Conservation (phyloP, 1,140 invertebrate species). For the Ceratitis capitata region DNA sequence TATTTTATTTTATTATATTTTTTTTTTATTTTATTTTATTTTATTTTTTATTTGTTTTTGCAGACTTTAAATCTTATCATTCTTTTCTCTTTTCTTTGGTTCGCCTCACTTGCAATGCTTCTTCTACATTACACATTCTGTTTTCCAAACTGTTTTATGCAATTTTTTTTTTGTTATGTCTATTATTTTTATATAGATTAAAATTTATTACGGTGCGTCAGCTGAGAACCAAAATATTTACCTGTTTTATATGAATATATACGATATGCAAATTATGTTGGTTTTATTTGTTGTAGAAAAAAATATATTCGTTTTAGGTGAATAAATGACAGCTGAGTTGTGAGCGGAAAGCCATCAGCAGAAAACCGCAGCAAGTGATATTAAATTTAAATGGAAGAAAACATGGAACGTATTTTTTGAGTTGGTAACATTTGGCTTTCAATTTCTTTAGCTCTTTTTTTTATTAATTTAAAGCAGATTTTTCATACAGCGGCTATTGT, state of each 20-base stretch:
- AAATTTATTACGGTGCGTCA: not conserved
- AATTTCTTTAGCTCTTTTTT: too few species aligned
- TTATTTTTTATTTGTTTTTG: too few species aligned
- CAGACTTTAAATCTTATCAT: too few species aligned
- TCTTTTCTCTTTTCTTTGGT: too few species aligned
- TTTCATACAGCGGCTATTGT: not conserved
- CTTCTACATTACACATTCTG: not conserved
- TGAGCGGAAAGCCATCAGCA: not conserved
- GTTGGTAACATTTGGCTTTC: not conserved
- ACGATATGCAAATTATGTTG: not conserved
- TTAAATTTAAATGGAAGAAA: not conserved
- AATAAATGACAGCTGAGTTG: not conserved
- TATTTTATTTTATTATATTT: too few species aligned
- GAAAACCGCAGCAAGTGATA: not conserved
- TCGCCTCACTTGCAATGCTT: not conserved
- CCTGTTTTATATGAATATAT: not conserved
- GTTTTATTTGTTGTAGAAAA: too few species aligned
- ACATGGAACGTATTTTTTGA: not conserved
- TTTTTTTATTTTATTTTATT: too few species aligned
- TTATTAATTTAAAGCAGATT: not conserved
- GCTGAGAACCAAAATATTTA: not conserved
- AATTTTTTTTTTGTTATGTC: not conserved
- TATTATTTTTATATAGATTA: not conserved
- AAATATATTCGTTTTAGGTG: too few species aligned
- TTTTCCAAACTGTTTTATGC: not conserved